A percentile compares a stretch with the other conserved stretches of the same genome.
These are phyloP conservation scores for Ptyas mucosa DNA, from an alignment of 2,113 vertebrate species.

Conservation along the genomic window DNA sequence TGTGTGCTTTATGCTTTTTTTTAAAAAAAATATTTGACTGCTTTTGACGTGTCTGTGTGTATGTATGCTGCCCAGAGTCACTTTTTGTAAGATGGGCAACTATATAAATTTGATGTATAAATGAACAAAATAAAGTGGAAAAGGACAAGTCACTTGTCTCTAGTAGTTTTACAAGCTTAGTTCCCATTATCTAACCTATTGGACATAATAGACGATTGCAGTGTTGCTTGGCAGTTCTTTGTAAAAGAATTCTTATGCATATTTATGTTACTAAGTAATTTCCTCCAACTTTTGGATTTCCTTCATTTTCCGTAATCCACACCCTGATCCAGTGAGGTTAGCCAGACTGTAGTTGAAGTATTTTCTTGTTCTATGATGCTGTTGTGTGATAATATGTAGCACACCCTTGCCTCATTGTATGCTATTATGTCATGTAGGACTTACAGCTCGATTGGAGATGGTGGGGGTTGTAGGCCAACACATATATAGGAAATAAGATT, in stretches of 20 bases:
- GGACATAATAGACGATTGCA: accelerated
- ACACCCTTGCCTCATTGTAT: background rate
- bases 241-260: constrained; percentile 21
- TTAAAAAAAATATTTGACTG: background rate
- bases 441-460: background rate
- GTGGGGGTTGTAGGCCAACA: background rate
- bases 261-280: constrained; percentile 22
- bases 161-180: background rate
- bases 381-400: background rate
- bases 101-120: background rate
- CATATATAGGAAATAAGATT: background rate
- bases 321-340: background rate
- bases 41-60: background rate
- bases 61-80: background rate
- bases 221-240: constrained; percentile 10
- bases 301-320: constrained; percentile 10
- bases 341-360: background rate
- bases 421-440: background rate
- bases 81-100: background rate
- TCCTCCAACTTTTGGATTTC: constrained; percentile 31
- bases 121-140: background rate
- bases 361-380: background rate
- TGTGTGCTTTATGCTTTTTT: background rate
- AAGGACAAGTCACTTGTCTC: constrained; percentile 7
- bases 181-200: constrained; percentile 10